A percentile compares a stretch with the other conserved stretches of the same genome.
Conservation (phyloP, 1,140 invertebrate genomes). For the Lethocerus indicus region DNA sequence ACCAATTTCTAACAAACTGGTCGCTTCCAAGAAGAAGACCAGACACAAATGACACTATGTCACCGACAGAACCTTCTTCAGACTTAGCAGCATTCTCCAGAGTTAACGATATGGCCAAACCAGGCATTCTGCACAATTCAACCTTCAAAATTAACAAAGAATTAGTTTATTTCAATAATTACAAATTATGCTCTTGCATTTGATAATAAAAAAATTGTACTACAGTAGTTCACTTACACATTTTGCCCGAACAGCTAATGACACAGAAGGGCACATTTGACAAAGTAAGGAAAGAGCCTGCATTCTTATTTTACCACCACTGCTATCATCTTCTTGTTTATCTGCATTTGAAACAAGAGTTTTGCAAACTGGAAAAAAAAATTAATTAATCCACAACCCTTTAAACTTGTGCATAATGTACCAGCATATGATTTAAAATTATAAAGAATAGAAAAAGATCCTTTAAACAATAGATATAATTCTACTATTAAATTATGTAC, state of each 20-base stretch:
- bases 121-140: slow-evolving; percentile 77
- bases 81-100: slow-evolving; percentile 25
- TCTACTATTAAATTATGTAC: slow-evolving; percentile 26
- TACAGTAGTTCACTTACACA: slow-evolving; percentile 33
- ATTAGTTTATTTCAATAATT: background rate
- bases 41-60: slow-evolving; percentile 70
- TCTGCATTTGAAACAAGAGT: slow-evolving; percentile 76
- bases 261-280: slow-evolving; percentile 76
- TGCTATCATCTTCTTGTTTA: slow-evolving; percentile 63
- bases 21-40: slow-evolving; percentile 82
- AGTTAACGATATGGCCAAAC: slow-evolving; percentile 62
- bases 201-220: background rate
- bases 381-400: no score
- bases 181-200: background rate
- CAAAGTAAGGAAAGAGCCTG: slow-evolving; percentile 63
- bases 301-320: slow-evolving; percentile 48
- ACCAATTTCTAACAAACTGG: slow-evolving; percentile 77
- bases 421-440: no score
- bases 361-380: slow-evolving; percentile 48
- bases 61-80: slow-evolving; percentile 20
- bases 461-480: background rate
- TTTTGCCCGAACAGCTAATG: slow-evolving; percentile 61
- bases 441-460: background rate
- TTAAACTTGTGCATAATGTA: no score
- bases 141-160: slow-evolving; percentile 26